A percentile compares a stretch with the other conserved stretches of the same genome.
Evolutionary conservation across 2,113 vertebrate genomes (phyloP).

Genomic region (Gymnarchus niloticus): DNA sequence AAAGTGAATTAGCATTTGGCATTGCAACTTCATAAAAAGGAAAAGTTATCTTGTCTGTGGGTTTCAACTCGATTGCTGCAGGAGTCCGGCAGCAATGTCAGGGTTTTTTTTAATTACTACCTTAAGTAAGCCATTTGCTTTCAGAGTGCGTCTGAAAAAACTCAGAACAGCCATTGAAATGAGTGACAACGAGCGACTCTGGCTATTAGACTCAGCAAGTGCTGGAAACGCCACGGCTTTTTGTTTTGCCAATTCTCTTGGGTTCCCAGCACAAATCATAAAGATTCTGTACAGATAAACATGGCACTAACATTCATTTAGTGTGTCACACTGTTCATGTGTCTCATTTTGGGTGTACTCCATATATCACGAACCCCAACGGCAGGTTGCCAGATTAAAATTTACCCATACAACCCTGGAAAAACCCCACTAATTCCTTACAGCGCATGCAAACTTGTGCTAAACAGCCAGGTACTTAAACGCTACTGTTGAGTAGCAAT

Average conservation of each 20-base stretch:
- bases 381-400: neutral
- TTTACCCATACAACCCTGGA: neutral
- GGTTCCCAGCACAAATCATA: neutral
- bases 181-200: neutral
- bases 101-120: neutral
- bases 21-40: neutral
- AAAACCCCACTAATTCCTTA: neutral
- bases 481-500: neutral
- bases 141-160: neutral
- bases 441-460: neutral
- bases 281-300: neutral
- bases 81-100: neutral
- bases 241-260: neutral
- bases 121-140: neutral
- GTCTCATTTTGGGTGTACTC: neutral
- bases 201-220: neutral
- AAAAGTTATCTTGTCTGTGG: neutral
- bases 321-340: neutral
- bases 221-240: too few relatives aligned
- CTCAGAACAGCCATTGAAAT: neutral
- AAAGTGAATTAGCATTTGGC: neutral
- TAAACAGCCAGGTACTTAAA: neutral
- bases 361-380: neutral
- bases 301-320: neutral
- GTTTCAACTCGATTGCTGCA: neutral